Conservation (phyloP, 2,888 invertebrate genomes). For the Camponotus fellah region DNA sequence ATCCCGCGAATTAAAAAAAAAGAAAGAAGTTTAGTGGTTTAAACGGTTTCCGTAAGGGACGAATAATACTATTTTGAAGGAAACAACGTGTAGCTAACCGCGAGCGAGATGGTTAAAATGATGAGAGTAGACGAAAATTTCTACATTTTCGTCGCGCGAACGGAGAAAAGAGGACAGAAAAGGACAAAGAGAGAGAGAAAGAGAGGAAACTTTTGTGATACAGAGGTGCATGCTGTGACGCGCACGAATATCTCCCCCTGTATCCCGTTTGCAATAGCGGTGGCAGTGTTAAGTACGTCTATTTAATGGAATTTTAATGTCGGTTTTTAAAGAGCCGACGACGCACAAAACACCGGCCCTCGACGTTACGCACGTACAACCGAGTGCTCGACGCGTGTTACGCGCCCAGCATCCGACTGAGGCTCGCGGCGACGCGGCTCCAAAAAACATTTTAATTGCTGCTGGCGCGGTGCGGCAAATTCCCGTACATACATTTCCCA, state of each 20-base stretch:
- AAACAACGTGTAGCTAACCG: conserved; percentile 9
- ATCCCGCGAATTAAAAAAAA: conserved; percentile 17
- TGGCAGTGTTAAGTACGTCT: conserved; percentile 65
- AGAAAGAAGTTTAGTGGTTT: conserved; percentile 49
- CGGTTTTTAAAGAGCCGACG: conserved; percentile 53
- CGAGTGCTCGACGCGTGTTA: conserved; percentile 47
- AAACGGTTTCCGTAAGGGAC: conserved; percentile 58
- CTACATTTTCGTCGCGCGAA: conserved; percentile 48
- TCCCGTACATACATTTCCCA: conserved; percentile 52
- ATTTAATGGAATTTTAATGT: conserved; percentile 74
- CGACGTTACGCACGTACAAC: conserved; percentile 42
- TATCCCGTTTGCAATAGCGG: conserved; percentile 48
- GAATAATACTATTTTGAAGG: conserved; percentile 53
- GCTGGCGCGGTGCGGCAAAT: conserved; percentile 45
- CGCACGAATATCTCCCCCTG: conserved; percentile 40
- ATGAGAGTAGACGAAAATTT: conserved; percentile 60
- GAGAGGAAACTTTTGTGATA: conserved; percentile 1
- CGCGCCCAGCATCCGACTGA: conserved; percentile 43
- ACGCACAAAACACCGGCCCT: conserved; percentile 39
- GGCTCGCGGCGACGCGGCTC: conserved; percentile 38
- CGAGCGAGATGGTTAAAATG: conserved; percentile 37
- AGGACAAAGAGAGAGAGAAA: background rate
- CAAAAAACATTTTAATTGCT: conserved; percentile 57
- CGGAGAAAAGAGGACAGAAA: conserved; percentile 13
- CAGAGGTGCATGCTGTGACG: conserved; percentile 39